phyloP scores from a whole-genome alignment of 2,113 vertebrate species.

The Lampris megalopsis region DNA sequence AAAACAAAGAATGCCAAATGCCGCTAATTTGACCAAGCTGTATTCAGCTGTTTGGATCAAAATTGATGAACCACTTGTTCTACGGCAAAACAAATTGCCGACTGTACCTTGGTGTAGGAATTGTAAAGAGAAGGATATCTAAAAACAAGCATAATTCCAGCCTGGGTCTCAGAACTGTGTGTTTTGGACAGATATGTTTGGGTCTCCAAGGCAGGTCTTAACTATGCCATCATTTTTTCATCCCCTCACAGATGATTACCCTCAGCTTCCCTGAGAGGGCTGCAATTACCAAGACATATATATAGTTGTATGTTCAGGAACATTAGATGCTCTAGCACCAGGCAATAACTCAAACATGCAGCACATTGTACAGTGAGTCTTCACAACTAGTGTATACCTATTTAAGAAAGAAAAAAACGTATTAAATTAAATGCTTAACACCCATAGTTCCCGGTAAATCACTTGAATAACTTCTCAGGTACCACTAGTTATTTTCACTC shows the following conservation, averaged over 20 bases:
- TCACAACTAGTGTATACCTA: slow-evolving; percentile 3
- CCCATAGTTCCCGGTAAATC: no score
- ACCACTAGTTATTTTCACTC: no score
- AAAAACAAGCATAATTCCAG: slow-evolving; percentile 44
- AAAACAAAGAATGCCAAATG: slow-evolving; percentile 19
- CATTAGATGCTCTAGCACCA: slow-evolving; percentile 56
- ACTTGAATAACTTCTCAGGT: no score
- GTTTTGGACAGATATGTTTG: slow-evolving; percentile 61
- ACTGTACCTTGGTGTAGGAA: slow-evolving; percentile 27
- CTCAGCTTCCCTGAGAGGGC: slow-evolving; percentile 61
- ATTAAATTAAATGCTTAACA: no score
- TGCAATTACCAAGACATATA: slow-evolving; percentile 72
- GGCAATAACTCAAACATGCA: slow-evolving; percentile 46
- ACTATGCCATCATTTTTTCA: slow-evolving; percentile 68
- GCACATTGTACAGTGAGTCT: slow-evolving; percentile 35
- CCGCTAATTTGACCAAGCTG: slow-evolving; percentile 11
- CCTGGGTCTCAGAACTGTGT: slow-evolving; percentile 42
- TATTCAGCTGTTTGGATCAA: slow-evolving; percentile 27
- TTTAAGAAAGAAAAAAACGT: slow-evolving; percentile 8
- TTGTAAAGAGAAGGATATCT: slow-evolving; percentile 34
- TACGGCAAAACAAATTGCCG: slow-evolving; percentile 22
- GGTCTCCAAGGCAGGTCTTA: slow-evolving; percentile 68
- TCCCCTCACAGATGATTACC: slow-evolving; percentile 72
- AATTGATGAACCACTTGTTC: slow-evolving; percentile 35
- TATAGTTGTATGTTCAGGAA: slow-evolving; percentile 56